These are phyloP conservation scores for Malurus leucopterus DNA, from an alignment of 2,797 vertebrate genomes.

Conservation along the genomic window DNA sequence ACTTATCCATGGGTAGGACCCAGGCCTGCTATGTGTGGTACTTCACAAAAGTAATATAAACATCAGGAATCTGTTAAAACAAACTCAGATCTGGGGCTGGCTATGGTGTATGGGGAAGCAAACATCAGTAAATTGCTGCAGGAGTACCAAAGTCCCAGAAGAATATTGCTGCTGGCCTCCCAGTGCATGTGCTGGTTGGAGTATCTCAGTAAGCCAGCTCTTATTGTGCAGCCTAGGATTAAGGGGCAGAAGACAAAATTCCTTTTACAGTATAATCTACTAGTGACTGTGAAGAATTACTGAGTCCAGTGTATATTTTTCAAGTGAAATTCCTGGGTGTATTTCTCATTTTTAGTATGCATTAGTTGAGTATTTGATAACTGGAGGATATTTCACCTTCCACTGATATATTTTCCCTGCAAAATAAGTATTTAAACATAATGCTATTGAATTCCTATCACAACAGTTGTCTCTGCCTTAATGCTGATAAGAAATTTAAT, in stretches of 20 bases:
- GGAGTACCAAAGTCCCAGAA: not conserved
- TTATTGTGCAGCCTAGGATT: not conserved
- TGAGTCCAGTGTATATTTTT: not conserved
- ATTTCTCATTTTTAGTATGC: not conserved
- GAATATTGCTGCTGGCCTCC: not conserved
- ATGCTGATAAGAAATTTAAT: not conserved
- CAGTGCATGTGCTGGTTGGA: fast-evolving
- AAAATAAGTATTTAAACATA: not conserved
- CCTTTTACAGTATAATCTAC: not conserved
- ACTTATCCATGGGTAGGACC: not conserved
- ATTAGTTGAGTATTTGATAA: not conserved
- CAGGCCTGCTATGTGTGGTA: not conserved
- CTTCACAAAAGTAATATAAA: not conserved
- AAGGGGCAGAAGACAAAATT: not conserved
- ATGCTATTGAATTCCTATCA: not conserved
- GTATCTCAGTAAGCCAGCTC: not conserved
- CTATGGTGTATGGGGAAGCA: not conserved
- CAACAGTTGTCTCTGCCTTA: not conserved
- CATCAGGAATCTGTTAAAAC: not conserved
- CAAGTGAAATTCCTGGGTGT: not conserved
- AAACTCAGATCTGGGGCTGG: not conserved
- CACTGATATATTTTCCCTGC: not conserved
- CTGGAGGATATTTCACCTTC: not conserved
- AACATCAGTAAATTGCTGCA: not conserved
- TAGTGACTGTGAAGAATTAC: not conserved